Percentiles rank a stretch among this genome's conserved stretches.
Evolutionary conservation across 2,113 vertebrate genomes (phyloP).

Genomic region (Galeopterus variegatus): DNA sequence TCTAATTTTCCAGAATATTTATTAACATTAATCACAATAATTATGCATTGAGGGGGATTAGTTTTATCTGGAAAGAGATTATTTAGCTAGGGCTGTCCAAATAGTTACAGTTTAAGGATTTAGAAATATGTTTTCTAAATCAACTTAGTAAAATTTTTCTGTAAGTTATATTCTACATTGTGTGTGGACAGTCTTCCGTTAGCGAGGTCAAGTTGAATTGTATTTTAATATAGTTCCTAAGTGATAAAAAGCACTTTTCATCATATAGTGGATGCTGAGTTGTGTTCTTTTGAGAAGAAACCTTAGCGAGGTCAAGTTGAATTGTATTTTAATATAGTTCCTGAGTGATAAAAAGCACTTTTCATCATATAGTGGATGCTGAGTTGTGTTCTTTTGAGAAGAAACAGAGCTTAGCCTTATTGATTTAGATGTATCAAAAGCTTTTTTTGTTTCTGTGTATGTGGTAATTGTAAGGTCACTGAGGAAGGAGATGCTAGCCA

Average conservation of each 20-base stretch:
- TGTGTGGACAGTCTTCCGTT: constrained; percentile 35
- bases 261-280: constrained; percentile 60
- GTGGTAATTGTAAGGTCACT: not conserved
- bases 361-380: constrained; percentile 61
- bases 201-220: constrained; percentile 10
- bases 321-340: constrained; percentile 36
- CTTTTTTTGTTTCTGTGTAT: not conserved
- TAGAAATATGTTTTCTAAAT: constrained; percentile 2
- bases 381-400: constrained; percentile 66
- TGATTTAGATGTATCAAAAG: constrained; percentile 52
- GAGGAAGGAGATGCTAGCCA: too few species aligned
- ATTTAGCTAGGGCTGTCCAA: constrained; percentile 2
- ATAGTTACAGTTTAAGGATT: not conserved
- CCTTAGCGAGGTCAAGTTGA: constrained; percentile 42
- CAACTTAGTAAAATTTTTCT: constrained; percentile 39
- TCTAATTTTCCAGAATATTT: not conserved
- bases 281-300: constrained; percentile 66
- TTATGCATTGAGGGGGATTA: not conserved
- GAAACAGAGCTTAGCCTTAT: constrained; percentile 37
- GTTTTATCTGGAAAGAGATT: not conserved
- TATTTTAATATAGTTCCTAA: constrained; percentile 24
- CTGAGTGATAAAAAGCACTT: constrained; percentile 58
- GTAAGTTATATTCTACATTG: constrained; percentile 44
- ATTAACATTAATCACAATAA: not conserved
- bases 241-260: constrained; percentile 62